phyloP scores from a whole-genome alignment of 2,797 vertebrate species.

The Bradypodion ventrale region DNA sequence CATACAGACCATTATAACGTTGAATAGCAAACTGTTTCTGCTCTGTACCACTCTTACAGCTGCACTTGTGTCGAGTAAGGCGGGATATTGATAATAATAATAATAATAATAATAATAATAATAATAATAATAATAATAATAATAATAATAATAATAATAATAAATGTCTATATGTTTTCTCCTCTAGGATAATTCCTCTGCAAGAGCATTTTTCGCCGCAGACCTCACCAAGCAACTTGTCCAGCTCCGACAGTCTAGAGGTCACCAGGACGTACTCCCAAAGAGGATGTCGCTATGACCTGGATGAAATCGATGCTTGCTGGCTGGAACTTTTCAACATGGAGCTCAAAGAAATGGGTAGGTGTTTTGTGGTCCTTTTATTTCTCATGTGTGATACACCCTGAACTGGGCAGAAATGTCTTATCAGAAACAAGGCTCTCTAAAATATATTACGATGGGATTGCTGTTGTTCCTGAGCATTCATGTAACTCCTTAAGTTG shows the following conservation, averaged over 20 bases:
- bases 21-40: neutral
- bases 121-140: no score
- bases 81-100: no score
- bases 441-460: neutral
- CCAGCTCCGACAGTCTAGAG: constrained; percentile 64
- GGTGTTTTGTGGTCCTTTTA: constrained; percentile 33
- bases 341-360: constrained; percentile 94
- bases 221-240: constrained; percentile 58
- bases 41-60: neutral
- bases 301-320: constrained; percentile 92
- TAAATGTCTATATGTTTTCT: constrained; percentile 27
- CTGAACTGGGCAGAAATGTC: no score
- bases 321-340: constrained; percentile 93
- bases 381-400: constrained; percentile 10
- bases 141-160: no score
- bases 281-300: constrained; percentile 87
- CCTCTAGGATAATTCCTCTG: constrained; percentile 74
- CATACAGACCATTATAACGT: neutral
- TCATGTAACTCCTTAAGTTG: no score
- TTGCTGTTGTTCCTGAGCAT: neutral
- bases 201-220: constrained; percentile 68
- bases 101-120: no score
- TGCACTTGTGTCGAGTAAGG: no score
- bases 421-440: neutral
- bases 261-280: constrained; percentile 75